Evolutionary conservation across 1,140 invertebrate species (phyloP).

Genomic region (Lepidotrigona ventralis): DNA sequence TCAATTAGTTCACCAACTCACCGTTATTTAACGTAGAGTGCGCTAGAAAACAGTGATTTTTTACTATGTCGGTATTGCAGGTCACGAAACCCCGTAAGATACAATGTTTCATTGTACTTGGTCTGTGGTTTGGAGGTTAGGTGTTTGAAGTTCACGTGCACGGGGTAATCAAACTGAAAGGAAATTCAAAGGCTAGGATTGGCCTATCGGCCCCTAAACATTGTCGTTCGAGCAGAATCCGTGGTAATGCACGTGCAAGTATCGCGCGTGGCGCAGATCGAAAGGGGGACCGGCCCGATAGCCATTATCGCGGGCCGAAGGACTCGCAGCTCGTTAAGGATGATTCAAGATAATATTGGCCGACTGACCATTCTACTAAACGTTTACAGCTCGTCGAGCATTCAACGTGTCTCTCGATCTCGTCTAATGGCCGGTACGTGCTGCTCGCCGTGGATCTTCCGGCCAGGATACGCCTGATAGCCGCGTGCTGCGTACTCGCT

Average conservation of each 20-base stretch:
- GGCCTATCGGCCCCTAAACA: neutral
- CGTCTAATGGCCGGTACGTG: slow-evolving; percentile 48
- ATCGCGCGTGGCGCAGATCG: neutral
- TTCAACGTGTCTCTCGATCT: slow-evolving; percentile 27
- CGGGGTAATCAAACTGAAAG: neutral
- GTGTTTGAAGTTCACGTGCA: too few species aligned
- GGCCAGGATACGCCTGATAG: slow-evolving; percentile 31
- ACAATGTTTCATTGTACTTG: too few species aligned
- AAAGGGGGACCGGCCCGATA: slow-evolving; percentile 10
- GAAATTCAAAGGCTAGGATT: neutral
- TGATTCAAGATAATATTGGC: slow-evolving; percentile 59
- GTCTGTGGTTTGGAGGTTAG: too few species aligned
- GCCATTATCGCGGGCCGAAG: slow-evolving; percentile 35
- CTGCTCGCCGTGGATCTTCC: slow-evolving; percentile 26
- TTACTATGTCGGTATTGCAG: too few species aligned
- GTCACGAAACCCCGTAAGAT: too few species aligned
- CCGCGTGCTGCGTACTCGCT: slow-evolving; percentile 36
- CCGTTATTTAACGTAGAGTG: too few species aligned
- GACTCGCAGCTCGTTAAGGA: slow-evolving; percentile 51
- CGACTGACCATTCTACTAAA: slow-evolving; percentile 55
- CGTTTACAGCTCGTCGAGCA: slow-evolving; percentile 45
- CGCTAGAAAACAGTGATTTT: too few species aligned
- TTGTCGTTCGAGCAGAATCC: neutral
- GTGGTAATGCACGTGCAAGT: neutral
- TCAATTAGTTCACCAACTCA: too few species aligned